These are phyloP conservation scores for Dicrurus megarhynchus DNA, from an alignment of 2,113 vertebrate species.

Conservation along the genomic window DNA sequence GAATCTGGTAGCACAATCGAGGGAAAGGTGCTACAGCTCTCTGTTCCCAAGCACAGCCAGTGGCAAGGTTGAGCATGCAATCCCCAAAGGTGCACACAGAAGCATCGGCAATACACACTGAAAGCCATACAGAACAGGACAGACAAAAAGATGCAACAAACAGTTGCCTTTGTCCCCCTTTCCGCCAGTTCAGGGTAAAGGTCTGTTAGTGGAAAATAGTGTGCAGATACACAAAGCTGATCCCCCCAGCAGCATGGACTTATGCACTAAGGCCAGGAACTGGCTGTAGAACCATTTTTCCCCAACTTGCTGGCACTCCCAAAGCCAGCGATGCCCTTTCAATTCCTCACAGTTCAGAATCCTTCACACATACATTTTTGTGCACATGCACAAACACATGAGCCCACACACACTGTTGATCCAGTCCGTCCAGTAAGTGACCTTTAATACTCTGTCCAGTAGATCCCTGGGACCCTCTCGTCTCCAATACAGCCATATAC, in stretches of 20 bases:
- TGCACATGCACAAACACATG: accelerated
- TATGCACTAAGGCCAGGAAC: neutral
- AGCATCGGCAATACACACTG: neutral
- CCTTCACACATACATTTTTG: neutral
- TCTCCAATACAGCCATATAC: neutral
- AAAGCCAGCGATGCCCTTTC: neutral
- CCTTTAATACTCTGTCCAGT: neutral
- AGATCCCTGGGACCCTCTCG: neutral
- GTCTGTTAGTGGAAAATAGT: neutral
- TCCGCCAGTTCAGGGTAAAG: neutral
- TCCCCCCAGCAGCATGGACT: neutral
- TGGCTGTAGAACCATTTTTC: neutral
- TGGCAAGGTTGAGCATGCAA: neutral
- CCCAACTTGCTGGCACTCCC: accelerated
- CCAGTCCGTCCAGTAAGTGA: neutral
- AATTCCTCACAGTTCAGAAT: neutral
- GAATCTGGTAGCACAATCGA: accelerated
- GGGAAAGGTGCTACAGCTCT: neutral
- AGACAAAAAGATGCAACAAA: neutral
- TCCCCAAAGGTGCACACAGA: neutral
- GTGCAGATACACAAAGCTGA: neutral
- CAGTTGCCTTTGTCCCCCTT: neutral
- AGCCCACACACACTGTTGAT: neutral
- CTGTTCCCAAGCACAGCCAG: neutral
- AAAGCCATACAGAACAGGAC: neutral